Conservation (phyloP, 2,113 vertebrate species). For the Micromys minutus region DNA sequence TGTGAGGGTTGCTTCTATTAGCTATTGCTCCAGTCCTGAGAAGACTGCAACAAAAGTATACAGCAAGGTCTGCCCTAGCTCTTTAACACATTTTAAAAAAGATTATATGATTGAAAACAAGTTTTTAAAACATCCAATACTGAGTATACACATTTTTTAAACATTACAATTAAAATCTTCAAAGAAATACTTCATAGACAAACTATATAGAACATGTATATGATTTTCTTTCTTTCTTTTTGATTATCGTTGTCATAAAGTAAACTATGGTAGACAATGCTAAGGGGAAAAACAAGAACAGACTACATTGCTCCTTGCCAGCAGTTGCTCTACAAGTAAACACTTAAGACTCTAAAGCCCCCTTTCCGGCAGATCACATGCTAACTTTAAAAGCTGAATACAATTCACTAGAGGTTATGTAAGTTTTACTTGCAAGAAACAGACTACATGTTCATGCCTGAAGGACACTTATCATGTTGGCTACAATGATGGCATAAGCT, state of each 20-base stretch:
- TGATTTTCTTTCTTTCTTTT: slow-evolving; percentile 32
- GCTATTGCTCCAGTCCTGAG: background rate
- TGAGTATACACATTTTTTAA: background rate
- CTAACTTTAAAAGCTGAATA: slow-evolving; percentile 19
- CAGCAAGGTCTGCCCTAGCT: background rate
- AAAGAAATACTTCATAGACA: slow-evolving; percentile 77
- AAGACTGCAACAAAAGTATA: background rate
- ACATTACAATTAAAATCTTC: background rate
- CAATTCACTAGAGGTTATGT: slow-evolving; percentile 38
- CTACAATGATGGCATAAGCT: slow-evolving; percentile 40
- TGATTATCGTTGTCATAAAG: slow-evolving; percentile 30
- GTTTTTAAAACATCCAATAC: background rate
- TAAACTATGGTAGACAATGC: background rate
- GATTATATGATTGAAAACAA: slow-evolving; percentile 12
- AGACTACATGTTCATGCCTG: slow-evolving; percentile 50
- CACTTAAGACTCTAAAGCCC: background rate
- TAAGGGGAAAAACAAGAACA: background rate
- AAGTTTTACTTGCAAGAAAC: slow-evolving; percentile 45
- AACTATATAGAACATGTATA: slow-evolving; percentile 46
- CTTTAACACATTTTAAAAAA: slow-evolving; percentile 19
- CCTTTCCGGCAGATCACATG: background rate
- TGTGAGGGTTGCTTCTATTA: background rate
- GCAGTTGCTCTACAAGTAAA: slow-evolving; percentile 19
- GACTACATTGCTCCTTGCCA: slow-evolving; percentile 2
- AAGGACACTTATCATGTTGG: slow-evolving; percentile 72